Evolutionary conservation across 1,140 invertebrate species (phyloP).

Genomic region (Piezodorus guildinii): DNA sequence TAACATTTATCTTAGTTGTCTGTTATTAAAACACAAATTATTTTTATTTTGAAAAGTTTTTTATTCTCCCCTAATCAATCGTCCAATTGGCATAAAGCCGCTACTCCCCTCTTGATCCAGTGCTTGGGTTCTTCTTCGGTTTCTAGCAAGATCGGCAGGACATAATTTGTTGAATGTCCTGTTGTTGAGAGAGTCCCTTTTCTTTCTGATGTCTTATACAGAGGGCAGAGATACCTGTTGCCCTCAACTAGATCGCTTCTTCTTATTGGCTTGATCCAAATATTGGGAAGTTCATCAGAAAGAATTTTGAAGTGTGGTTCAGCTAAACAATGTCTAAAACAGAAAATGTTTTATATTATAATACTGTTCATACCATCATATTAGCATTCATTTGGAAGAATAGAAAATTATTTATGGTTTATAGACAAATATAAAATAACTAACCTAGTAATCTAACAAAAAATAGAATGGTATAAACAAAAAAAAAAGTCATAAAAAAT

Average conservation of each 20-base stretch:
- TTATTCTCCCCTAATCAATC: conserved; percentile 45
- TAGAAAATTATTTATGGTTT: too few relatives aligned
- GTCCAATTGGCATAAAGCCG: conserved; percentile 69
- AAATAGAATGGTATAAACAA: too few relatives aligned
- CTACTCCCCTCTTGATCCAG: conserved; percentile 81
- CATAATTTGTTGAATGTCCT: conserved; percentile 85
- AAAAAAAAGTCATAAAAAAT: too few relatives aligned
- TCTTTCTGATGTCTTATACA: conserved; percentile 80
- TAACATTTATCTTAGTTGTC: too few relatives aligned
- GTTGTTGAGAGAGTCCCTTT: conserved; percentile 73
- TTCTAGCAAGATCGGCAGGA: conserved; percentile 63
- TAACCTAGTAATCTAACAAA: too few relatives aligned
- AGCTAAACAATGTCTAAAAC: conserved; percentile 40
- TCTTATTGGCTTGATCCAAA: conserved; percentile 45
- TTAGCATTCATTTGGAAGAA: too few relatives aligned
- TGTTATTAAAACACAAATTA: too few relatives aligned
- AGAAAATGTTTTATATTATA: not conserved
- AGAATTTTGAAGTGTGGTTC: conserved; percentile 76
- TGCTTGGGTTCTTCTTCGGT: conserved; percentile 55
- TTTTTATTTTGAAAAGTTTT: too few relatives aligned
- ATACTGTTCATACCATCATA: too few relatives aligned
- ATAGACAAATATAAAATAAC: too few relatives aligned
- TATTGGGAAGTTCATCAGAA: conserved; percentile 62
- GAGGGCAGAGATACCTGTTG: conserved; percentile 63
- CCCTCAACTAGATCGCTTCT: conserved; percentile 29